Conservation (phyloP, 2,113 vertebrate genomes). For the Hiodon alosoides region DNA sequence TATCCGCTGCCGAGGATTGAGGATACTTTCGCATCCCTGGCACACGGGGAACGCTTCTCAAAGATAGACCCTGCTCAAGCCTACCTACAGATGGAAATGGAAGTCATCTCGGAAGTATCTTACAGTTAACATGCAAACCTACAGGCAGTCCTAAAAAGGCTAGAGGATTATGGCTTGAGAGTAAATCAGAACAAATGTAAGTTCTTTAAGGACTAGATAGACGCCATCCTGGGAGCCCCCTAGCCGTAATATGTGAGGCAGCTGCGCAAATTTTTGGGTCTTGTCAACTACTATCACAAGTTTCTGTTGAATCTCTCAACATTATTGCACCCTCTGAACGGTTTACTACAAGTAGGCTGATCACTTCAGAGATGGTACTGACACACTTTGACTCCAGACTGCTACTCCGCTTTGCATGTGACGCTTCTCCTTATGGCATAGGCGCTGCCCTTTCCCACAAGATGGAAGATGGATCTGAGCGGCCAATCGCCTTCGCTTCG, state of each 20-base stretch:
- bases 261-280: neutral
- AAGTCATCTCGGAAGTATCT: slow-evolving; percentile 19
- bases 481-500: slow-evolving; percentile 2
- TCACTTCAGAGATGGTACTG: neutral
- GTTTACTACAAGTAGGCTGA: neutral
- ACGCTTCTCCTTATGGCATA: neutral
- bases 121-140: slow-evolving; percentile 23
- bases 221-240: neutral
- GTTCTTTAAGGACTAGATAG: slow-evolving; percentile 10
- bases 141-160: slow-evolving; percentile 6
- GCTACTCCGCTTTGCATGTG: neutral
- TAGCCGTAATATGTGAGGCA: slow-evolving; percentile 1
- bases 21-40: slow-evolving; percentile 23
- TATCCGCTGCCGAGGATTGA: slow-evolving; percentile 21
- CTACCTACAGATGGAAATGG: slow-evolving; percentile 25
- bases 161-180: neutral
- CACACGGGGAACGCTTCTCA: slow-evolving; percentile 4
- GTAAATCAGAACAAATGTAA: neutral
- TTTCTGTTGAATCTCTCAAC: neutral
- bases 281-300: slow-evolving; percentile 11
- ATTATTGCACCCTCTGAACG: neutral
- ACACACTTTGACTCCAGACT: neutral
- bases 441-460: neutral
- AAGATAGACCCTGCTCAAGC: slow-evolving; percentile 12
- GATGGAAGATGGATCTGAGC: neutral